Percentiles rank a stretch among this genome's conserved stretches.
Conservation (phyloP, 2,888 invertebrate species). For the Drosophila fungiperda region DNA sequence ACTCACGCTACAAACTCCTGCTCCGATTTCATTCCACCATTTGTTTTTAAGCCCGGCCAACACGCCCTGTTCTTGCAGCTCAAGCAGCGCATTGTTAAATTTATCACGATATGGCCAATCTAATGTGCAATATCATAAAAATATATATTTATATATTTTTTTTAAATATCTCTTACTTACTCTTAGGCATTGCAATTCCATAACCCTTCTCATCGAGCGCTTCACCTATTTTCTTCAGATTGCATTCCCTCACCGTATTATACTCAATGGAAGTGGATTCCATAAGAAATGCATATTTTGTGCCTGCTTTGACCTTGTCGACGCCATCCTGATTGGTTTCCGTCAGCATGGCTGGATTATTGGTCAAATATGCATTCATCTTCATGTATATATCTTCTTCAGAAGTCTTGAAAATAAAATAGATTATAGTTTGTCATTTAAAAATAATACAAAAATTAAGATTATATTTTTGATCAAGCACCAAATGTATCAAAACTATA, state of each 20-base stretch:
- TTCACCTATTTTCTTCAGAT: slow-evolving; percentile 87
- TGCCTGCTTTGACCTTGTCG: slow-evolving; percentile 81
- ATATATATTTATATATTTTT: neutral
- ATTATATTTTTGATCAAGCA: neutral
- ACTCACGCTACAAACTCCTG: slow-evolving; percentile 89
- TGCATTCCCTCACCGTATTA: slow-evolving; percentile 88
- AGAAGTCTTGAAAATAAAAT: slow-evolving; percentile 87
- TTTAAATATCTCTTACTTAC: slow-evolving; percentile 84
- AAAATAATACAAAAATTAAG: neutral
- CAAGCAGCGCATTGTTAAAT: slow-evolving; percentile 92
- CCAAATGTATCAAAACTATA: neutral
- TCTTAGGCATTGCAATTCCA: slow-evolving; percentile 90
- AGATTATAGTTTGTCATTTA: neutral
- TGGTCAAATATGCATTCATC: slow-evolving; percentile 92
- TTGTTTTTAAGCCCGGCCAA: slow-evolving; percentile 91
- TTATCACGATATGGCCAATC: slow-evolving; percentile 88
- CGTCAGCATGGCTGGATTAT: slow-evolving; percentile 86
- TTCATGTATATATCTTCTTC: slow-evolving; percentile 90
- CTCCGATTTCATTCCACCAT: slow-evolving; percentile 96
- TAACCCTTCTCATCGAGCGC: slow-evolving; percentile 90
- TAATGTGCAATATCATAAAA: slow-evolving; percentile 47
- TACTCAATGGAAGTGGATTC: slow-evolving; percentile 92
- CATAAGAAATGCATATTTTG: slow-evolving; percentile 91
- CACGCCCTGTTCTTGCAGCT: slow-evolving; percentile 93
- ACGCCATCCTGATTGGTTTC: slow-evolving; percentile 87